A percentile compares a stretch with the other conserved stretches of the same genome.
These are phyloP conservation scores for Astyanax mexicanus DNA, from an alignment of 2,797 vertebrate genomes.

Conservation along the genomic window DNA sequence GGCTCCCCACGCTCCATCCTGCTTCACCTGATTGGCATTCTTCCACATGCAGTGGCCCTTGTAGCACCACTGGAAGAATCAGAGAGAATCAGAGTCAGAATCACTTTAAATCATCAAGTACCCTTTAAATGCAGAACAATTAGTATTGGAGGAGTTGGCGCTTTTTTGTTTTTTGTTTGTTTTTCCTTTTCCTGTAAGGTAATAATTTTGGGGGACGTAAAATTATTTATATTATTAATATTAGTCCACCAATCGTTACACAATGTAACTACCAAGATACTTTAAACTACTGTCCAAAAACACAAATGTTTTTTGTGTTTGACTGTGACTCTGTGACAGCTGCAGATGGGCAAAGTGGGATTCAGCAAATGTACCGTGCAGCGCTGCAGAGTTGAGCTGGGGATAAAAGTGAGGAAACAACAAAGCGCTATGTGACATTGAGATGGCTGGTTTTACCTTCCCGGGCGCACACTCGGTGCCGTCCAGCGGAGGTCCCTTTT, in stretches of 20 bases:
- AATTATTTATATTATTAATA: too few relatives aligned
- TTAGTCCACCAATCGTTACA: too few relatives aligned
- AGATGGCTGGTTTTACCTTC: conserved; percentile 80
- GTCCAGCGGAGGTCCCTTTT: conserved; percentile 95
- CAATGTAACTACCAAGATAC: too few relatives aligned
- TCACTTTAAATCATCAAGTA: not conserved
- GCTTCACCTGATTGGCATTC: conserved; percentile 90
- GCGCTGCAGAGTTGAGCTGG: not conserved
- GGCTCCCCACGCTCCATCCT: conserved; percentile 91
- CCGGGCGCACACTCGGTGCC: conserved; percentile 93
- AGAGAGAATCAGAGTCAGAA: not conserved
- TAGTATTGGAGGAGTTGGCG: too few relatives aligned
- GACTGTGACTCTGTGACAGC: not conserved
- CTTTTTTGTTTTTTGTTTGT: too few relatives aligned
- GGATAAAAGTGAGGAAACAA: not conserved
- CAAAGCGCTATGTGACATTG: not conserved
- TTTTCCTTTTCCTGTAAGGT: too few relatives aligned
- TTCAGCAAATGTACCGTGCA: not conserved
- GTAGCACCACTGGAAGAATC: conserved; percentile 95
- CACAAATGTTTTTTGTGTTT: too few relatives aligned
- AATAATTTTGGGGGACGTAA: too few relatives aligned
- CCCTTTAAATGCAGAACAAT: too few relatives aligned
- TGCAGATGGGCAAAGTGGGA: not conserved
- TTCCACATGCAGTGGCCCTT: conserved; percentile 99
- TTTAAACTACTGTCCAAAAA: too few relatives aligned